These are phyloP conservation scores for Drosophila ironensis DNA, from an alignment of 1,140 invertebrate species.

Conservation along the genomic window DNA sequence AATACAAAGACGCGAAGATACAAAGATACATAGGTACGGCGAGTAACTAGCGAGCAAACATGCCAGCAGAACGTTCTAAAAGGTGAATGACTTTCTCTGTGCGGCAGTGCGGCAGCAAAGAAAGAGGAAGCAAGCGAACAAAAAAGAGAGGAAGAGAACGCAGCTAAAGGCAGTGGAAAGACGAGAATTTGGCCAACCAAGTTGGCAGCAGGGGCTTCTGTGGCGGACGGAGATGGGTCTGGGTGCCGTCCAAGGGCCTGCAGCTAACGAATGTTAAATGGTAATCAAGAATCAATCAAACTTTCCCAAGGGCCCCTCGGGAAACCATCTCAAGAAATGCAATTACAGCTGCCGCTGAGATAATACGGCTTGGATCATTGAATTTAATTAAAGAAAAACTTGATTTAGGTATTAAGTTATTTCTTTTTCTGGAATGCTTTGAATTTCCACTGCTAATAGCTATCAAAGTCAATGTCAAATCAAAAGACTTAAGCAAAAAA, in stretches of 20 bases:
- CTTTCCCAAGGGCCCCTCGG: slow-evolving; percentile 21
- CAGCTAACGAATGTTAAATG: slow-evolving; percentile 56
- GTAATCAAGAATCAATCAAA: slow-evolving; percentile 42
- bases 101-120: slow-evolving; percentile 3
- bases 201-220: background rate
- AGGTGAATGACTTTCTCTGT: slow-evolving; percentile 80
- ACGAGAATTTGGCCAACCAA: slow-evolving; percentile 25
- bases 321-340: slow-evolving; percentile 11
- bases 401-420: too few relatives aligned
- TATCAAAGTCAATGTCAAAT: slow-evolving; percentile 10
- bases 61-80: slow-evolving; percentile 39
- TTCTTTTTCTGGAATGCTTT: background rate
- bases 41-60: slow-evolving; percentile 49
- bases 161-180: background rate
- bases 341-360: background rate
- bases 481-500: slow-evolving; percentile 17
- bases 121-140: slow-evolving; percentile 18
- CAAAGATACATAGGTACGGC: background rate
- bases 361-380: background rate
- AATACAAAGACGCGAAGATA: background rate
- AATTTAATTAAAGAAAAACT: background rate
- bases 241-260: slow-evolving; percentile 10
- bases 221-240: background rate
- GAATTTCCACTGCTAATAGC: background rate
- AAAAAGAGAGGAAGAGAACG: slow-evolving; percentile 29